Evolutionary conservation across 1,140 invertebrate species (phyloP).

Genomic region (Drosophila melanica): DNA sequence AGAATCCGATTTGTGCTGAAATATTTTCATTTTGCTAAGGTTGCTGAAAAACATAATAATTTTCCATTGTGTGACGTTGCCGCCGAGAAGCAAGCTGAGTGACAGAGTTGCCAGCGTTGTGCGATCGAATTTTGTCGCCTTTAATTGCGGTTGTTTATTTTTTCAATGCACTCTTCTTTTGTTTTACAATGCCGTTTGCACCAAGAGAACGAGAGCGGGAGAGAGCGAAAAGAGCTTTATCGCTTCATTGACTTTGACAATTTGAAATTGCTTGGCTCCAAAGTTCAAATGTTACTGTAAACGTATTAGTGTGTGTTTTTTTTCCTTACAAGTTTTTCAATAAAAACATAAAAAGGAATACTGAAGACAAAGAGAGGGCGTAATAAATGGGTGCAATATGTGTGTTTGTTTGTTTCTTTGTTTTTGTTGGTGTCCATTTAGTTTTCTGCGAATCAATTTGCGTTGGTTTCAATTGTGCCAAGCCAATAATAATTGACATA

Average conservation of each 20-base stretch:
- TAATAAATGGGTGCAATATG: conserved; percentile 24
- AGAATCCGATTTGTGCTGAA: conserved; percentile 52
- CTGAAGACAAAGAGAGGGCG: conserved; percentile 6
- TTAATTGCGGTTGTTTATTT: conserved; percentile 7
- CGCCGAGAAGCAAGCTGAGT: background rate
- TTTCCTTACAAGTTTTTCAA: conserved; percentile 33
- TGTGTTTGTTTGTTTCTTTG: background rate
- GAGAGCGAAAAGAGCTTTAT: conserved; percentile 22
- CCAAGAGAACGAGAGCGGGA: background rate
- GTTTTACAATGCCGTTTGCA: conserved; percentile 28
- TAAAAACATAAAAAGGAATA: conserved; percentile 19
- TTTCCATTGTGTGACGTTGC: conserved; percentile 41
- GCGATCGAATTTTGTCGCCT: conserved; percentile 28
- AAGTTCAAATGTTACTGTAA: conserved; percentile 63
- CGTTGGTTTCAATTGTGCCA: conserved; percentile 75
- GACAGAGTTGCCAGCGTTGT: conserved; percentile 21
- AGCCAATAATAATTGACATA: conserved; percentile 80
- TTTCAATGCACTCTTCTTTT: conserved; percentile 8
- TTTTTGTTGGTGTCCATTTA: conserved; percentile 44
- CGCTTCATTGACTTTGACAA: conserved; percentile 51
- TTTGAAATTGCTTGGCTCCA: conserved; percentile 54
- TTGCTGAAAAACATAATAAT: conserved; percentile 21
- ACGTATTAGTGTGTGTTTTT: conserved; percentile 16
- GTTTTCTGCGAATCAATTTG: conserved; percentile 77
- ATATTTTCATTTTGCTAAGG: conserved; percentile 61